Conservation (phyloP, 2,113 vertebrate genomes). For the Corythornis madagascariensis region DNA sequence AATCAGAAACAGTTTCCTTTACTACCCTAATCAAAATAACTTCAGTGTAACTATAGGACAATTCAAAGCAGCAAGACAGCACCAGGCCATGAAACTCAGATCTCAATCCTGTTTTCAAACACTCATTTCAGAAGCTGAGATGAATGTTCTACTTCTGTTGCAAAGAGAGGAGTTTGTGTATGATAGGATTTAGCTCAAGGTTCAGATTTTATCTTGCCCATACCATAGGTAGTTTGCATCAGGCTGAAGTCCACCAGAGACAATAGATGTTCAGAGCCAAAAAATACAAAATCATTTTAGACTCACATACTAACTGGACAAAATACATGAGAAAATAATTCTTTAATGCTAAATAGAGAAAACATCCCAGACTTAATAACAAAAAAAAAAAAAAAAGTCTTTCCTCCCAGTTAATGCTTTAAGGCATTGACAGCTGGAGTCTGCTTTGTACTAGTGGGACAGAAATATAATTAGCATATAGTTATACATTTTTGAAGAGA, state of each 20-base stretch:
- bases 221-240: background rate
- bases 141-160: slow-evolving; percentile 27
- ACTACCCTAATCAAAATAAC: slow-evolving; percentile 25
- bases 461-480: background rate
- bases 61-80: background rate
- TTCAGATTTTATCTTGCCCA: background rate
- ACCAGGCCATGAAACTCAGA: background rate
- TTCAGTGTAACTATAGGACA: slow-evolving; percentile 25
- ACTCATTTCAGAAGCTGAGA: background rate
- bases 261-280: background rate
- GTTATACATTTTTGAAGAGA: background rate
- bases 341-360: background rate
- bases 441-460: background rate
- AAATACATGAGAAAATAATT: background rate
- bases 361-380: background rate
- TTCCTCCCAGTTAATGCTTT: background rate
- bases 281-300: background rate
- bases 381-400: background rate
- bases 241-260: background rate
- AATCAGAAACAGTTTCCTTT: slow-evolving; percentile 53
- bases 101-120: background rate
- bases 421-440: background rate
- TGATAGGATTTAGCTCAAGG: background rate
- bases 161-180: slow-evolving; percentile 7
- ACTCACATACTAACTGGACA: background rate